These are phyloP conservation scores for Paguma larvata DNA, from an alignment of 2,797 vertebrate species.

Conservation along the genomic window DNA sequence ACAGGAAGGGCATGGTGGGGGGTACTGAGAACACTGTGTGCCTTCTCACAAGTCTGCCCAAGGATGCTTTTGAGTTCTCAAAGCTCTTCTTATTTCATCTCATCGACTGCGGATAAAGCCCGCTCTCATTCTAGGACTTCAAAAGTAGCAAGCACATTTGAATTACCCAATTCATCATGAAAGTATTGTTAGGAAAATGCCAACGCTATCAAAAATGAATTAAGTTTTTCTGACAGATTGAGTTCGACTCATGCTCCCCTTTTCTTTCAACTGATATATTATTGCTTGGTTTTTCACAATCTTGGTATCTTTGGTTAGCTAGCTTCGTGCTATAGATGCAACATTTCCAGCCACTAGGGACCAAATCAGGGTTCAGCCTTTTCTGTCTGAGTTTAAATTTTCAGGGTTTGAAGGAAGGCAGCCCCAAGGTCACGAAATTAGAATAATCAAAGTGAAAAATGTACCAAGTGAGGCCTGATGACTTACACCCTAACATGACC, in stretches of 20 bases:
- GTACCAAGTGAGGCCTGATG: not conserved
- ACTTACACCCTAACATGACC: not conserved
- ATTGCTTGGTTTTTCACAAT: not conserved
- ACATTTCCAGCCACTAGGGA: not conserved
- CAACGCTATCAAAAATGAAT: conserved; percentile 26
- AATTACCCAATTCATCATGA: not conserved
- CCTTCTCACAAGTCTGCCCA: not conserved
- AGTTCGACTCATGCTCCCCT: not conserved
- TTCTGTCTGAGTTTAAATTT: conserved; percentile 5
- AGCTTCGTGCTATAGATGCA: not conserved
- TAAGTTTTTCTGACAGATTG: conserved; percentile 29
- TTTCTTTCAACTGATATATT: not conserved
- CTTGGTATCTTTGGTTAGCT: not conserved
- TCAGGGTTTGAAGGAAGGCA: not conserved
- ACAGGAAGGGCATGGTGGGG: not conserved
- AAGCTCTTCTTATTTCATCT: not conserved
- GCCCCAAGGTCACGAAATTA: not conserved
- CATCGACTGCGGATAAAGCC: not conserved
- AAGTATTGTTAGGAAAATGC: conserved; percentile 48
- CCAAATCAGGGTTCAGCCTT: not conserved
- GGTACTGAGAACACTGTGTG: too few relatives aligned
- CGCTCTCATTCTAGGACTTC: not conserved
- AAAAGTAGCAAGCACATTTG: not conserved
- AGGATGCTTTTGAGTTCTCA: not conserved
- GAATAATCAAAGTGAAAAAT: not conserved